Percentiles rank a stretch among this genome's conserved stretches.
phyloP scores from a whole-genome alignment of 2,888 invertebrate species.

The Drosophila tanythrix region DNA sequence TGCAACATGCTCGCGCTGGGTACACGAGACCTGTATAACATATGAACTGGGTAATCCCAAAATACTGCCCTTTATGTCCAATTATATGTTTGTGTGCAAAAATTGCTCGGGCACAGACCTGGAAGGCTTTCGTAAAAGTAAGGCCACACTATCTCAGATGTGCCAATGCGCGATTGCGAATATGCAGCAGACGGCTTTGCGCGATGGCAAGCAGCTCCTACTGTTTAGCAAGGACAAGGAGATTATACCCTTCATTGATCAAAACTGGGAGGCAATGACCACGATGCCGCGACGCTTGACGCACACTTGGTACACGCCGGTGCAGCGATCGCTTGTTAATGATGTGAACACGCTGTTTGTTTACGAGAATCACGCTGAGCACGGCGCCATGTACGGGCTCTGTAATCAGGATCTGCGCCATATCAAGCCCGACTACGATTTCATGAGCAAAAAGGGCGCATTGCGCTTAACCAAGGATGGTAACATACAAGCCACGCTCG shows the following conservation, averaged over 20 bases:
- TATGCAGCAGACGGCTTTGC: conserved; percentile 91
- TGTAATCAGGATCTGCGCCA: conserved; percentile 90
- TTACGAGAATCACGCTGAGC: conserved; percentile 89
- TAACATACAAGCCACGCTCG: conserved; percentile 87
- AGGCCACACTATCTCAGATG: conserved; percentile 97
- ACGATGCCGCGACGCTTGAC: conserved; percentile 95
- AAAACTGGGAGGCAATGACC: conserved; percentile 98
- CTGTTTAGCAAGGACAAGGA: conserved; percentile 96
- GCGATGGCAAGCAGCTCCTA: conserved; percentile 88
- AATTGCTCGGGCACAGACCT: conserved; percentile 95
- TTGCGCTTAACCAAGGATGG: conserved; percentile 94
- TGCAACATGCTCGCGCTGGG: conserved; percentile 96
- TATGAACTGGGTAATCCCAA: conserved; percentile 97
- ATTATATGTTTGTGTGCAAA: conserved; percentile 97
- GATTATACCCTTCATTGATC: conserved; percentile 98
- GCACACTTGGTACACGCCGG: conserved; percentile 91
- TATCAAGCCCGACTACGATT: conserved; percentile 95
- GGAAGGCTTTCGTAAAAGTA: conserved; percentile 96
- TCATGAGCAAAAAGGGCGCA: conserved; percentile 93
- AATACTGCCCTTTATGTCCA: conserved; percentile 96
- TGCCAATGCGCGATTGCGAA: conserved; percentile 97
- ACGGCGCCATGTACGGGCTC: conserved; percentile 92
- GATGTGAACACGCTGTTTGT: conserved; percentile 92
- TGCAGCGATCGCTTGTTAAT: conserved; percentile 91
- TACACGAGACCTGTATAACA: conserved; percentile 96